Evolutionary conservation across 2,888 invertebrate species (phyloP), one percentile per base, ranked within the genome.

Genomic region (Dysmachus trigonus): DNA sequence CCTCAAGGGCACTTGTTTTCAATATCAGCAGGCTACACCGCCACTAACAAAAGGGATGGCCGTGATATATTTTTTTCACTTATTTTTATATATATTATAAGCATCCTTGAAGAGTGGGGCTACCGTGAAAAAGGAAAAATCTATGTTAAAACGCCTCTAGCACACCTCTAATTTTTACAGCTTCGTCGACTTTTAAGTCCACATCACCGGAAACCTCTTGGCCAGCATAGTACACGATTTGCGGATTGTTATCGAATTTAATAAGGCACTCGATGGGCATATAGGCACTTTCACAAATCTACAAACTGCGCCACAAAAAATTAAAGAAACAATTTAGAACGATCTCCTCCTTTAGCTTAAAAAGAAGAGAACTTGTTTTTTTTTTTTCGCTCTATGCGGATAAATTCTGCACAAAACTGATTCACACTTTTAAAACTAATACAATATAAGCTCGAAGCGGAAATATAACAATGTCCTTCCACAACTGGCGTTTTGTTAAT

Each of bases 231-330:
- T 91, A 91, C 89, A 91, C 92, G 90, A 92, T 92, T 90, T 91
- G 91, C 89, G 91, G 90, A 91, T 91, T 91, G 89, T 91, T 91
- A 90, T 92, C 92, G 89, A 91, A 92, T 89, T 91, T 91, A 90
- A 92, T 92, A 92, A 91, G 92, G 91, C 91, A 91, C 91, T 91
- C 91, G 90, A 92, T 92, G 89, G 91, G 91, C 91, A 91, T 91
- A 62, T 62, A 62, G 62, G 62, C 62, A 62, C 22, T 82, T 82
- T 30, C 27, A 22, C 38, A 33, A 71, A 35, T 33, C 27, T 82
- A 30, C 27, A 51, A 79, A 47, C 35, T 41, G 31, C 31, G 18
- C 30, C 27, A 79, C 41, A 30, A 22, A 47, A 41, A 15, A 41
- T 10, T 10, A 15, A 41, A 79, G 15, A 0, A 33, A 73, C 7